These are phyloP conservation scores for Elgaria multicarinata DNA, from an alignment of 2,113 vertebrate species.

Conservation along the genomic window DNA sequence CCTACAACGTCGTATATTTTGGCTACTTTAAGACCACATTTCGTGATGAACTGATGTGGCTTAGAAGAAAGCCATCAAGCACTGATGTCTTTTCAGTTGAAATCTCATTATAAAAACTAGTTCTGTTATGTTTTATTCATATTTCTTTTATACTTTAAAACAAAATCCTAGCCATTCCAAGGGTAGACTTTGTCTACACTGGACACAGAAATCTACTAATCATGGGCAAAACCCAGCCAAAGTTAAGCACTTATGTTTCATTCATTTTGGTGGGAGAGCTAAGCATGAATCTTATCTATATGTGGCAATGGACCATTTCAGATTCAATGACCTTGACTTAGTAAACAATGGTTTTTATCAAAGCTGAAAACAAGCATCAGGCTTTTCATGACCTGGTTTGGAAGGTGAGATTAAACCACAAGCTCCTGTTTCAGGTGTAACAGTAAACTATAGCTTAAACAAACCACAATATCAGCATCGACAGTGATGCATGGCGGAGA, in stretches of 20 bases:
- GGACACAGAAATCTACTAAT: not conserved
- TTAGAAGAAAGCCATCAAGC: not conserved
- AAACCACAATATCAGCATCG: not conserved
- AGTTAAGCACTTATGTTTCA: not conserved
- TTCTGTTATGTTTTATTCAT: not conserved
- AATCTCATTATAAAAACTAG: not conserved
- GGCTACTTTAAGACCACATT: too few relatives aligned
- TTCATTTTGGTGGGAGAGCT: not conserved
- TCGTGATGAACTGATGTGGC: not conserved
- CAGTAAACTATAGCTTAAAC: not conserved
- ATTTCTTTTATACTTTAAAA: not conserved
- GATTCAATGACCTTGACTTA: not conserved
- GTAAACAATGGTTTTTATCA: not conserved
- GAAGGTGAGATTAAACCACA: not conserved
- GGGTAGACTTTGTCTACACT: not conserved
- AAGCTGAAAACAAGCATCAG: too few relatives aligned
- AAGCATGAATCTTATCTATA: not conserved
- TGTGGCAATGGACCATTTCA: not conserved
- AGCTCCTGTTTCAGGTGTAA: not conserved
- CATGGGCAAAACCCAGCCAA: not conserved
- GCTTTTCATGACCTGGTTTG: not conserved
- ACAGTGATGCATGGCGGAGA: not conserved
- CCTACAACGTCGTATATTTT: not conserved
- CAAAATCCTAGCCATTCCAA: not conserved
- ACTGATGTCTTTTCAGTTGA: not conserved